phyloP scores from a whole-genome alignment of 1,140 invertebrate species.

The Drepana arcuata region DNA sequence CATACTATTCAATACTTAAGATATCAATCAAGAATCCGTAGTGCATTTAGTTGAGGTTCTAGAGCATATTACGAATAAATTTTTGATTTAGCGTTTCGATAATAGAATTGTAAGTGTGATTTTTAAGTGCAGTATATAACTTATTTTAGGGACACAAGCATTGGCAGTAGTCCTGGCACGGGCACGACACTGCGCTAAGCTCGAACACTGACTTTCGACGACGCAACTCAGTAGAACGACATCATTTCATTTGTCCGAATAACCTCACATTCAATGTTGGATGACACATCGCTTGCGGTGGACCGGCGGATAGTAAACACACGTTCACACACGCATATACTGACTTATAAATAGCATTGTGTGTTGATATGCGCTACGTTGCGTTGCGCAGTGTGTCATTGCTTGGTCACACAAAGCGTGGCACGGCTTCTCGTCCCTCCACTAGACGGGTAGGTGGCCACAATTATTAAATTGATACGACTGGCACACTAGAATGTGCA shows the following conservation, averaged over 20 bases:
- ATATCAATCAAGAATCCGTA: no score
- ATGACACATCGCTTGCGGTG: slow-evolving; percentile 61
- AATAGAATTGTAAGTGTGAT: no score
- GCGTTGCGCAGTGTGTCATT: slow-evolving; percentile 47
- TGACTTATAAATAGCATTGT: slow-evolving; percentile 58
- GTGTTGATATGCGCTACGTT: slow-evolving; percentile 58
- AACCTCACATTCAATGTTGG: slow-evolving; percentile 52
- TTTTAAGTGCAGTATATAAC: no score
- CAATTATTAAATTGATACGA: slow-evolving; percentile 24
- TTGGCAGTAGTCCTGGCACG: no score
- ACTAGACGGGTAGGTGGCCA: slow-evolving; percentile 40
- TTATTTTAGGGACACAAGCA: no score
- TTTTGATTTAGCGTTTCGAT: no score
- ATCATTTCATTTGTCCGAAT: slow-evolving; percentile 44
- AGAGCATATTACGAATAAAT: no score
- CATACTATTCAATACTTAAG: no score
- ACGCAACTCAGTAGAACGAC: slow-evolving; percentile 12
- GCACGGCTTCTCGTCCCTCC: slow-evolving; percentile 14
- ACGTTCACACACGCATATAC: slow-evolving; percentile 45
- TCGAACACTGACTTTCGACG: slow-evolving; percentile 15
- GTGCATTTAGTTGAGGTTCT: no score
- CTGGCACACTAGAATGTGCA: slow-evolving; percentile 32
- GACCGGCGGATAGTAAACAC: slow-evolving; percentile 61
- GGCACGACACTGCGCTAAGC: no score
- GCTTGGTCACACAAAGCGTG: slow-evolving; percentile 26